phyloP scores from a whole-genome alignment of 2,113 vertebrate species.

The Cryptomyrus ogoouensis region DNA sequence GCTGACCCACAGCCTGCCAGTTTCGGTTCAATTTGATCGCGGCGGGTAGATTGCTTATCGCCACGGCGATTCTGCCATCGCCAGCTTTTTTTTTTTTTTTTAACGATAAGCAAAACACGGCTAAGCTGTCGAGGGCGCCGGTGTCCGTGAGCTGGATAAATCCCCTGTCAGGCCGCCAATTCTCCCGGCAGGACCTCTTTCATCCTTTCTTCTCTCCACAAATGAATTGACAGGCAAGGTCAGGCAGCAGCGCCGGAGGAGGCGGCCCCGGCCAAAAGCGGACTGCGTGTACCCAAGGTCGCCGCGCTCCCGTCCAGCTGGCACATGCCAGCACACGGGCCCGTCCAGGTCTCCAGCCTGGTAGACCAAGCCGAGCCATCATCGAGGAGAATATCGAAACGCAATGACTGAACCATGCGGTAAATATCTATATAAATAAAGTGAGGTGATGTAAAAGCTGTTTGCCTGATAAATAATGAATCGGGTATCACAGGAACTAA shows the following conservation, averaged over 20 bases:
- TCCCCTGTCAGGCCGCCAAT: slow-evolving; percentile 14
- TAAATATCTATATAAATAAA: neutral
- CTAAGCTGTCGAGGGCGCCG: slow-evolving; percentile 31
- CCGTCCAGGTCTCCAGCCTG: neutral
- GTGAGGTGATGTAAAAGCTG: neutral
- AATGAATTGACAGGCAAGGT: slow-evolving; percentile 35
- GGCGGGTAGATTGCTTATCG: slow-evolving; percentile 28
- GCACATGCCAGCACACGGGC: slow-evolving; percentile 39
- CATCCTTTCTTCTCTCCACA: neutral
- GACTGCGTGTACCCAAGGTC: slow-evolving; percentile 37
- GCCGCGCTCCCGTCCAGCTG: slow-evolving; percentile 46
- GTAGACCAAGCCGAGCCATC: neutral
- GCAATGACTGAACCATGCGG: neutral
- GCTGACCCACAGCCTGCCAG: neutral
- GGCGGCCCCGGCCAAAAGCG: neutral
- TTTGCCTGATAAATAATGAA: slow-evolving; percentile 1
- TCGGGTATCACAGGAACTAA: neutral
- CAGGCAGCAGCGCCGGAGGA: slow-evolving; percentile 24
- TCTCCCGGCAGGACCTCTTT: slow-evolving; percentile 18
- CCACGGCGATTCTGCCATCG: slow-evolving; percentile 34
- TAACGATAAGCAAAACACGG: slow-evolving; percentile 40
- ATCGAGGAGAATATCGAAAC: neutral
- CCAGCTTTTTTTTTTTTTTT: slow-evolving; percentile 40
- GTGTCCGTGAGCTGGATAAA: slow-evolving; percentile 23
- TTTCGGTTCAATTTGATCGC: slow-evolving; percentile 15